A percentile compares a stretch with the other conserved stretches of the same genome.
Evolutionary conservation across 2,113 vertebrate genomes (phyloP).

Genomic region (Chrysemys picta): DNA sequence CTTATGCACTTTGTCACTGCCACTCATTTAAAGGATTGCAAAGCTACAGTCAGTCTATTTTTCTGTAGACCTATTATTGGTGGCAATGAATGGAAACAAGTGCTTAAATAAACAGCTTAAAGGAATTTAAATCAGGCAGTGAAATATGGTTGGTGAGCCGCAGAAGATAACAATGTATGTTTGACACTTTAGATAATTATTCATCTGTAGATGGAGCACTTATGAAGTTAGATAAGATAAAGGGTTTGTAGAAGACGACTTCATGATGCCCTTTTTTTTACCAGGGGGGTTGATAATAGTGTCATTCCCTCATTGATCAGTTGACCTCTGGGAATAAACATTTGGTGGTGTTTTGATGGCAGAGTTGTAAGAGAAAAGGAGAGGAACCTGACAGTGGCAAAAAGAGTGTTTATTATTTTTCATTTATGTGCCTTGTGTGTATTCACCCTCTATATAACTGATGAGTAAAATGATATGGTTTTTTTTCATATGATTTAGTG

Average conservation of each 20-base stretch:
- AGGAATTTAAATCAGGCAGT: not conserved
- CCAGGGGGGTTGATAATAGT: not conserved
- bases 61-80: not conserved
- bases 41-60: not conserved
- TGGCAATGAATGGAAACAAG: not conserved
- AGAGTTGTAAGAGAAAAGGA: not conserved
- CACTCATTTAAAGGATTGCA: not conserved
- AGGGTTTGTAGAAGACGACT: not conserved
- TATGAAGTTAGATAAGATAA: not conserved
- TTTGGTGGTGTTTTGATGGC: not conserved
- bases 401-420: not conserved
- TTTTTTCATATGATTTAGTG: not conserved
- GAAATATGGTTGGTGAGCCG: not conserved
- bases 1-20: not conserved
- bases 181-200: not conserved
- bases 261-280: not conserved
- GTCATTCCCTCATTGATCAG: not conserved
- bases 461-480: not conserved
- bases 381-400: not conserved
- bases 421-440: not conserved
- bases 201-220: not conserved
- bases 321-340: not conserved
- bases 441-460: not conserved
- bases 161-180: not conserved
- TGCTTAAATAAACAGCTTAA: not conserved